Base-by-base conservation (phyloP, 2,888 invertebrate genomes). In the Gymnoscelis rufifasciata region DNA sequence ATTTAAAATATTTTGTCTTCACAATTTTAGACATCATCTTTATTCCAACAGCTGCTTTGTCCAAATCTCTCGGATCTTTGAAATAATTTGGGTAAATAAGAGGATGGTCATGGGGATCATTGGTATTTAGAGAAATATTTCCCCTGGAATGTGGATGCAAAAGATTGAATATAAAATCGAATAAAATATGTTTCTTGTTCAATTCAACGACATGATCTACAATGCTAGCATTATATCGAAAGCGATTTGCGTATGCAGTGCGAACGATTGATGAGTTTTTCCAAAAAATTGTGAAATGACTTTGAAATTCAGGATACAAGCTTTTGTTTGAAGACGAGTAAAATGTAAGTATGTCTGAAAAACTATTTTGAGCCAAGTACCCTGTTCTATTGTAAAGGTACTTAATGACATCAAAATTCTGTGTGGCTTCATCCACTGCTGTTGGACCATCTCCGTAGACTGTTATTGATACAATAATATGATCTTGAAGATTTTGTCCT, bases 61-160 rank as follows among this genome's bases (percentile, higher is more conserved):
- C 64, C 0, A 90, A 56, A 62, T 93, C 93, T 43, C 83, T 71
- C 0, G 74, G 64, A 10, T 91, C 84, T 0, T 77, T 67, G 15
- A 94, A 84, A 68, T 93, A 93, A 60, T 92, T 92, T 1, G 92
- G 81, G 57, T 90, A 79, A 35, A 94, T 91, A 8, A 1, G 10
- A n/a, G 19, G 33, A 15, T 89, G 76, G 4, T 91, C 90, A 15
- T 76, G 67, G 0, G 92, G 91, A 66, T 93, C 71, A 0, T 69
- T 73, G 0, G 90, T 89, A 31, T 77, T 81, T 3, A 95, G 70
- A 36, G 78, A 74, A 11, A 95, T 66, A 33, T 65, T 70, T 30
- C 92, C 92, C 8, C 73, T 80, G 0, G 91, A 90, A 60, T 78
- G 69, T 0, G 91, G 91, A 56, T 87, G 83, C 1, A 89, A 51